Evolutionary conservation across 2,113 vertebrate species (phyloP).

Genomic region (Manacus vitellinus): DNA sequence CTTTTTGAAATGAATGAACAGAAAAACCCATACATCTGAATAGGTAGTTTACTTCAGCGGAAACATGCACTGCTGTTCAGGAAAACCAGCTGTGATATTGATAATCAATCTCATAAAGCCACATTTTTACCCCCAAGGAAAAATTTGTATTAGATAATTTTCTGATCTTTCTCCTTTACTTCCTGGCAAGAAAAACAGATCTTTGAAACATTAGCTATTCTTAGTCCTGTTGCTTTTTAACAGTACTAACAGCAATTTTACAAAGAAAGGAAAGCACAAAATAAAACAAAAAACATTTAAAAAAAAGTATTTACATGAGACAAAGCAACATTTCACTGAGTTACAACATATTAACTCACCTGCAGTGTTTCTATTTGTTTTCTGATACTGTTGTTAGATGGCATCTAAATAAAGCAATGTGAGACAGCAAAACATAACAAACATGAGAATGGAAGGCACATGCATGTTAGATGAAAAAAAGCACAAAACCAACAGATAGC

Average conservation of each 20-base stretch:
- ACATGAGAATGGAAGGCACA: constrained; percentile 85
- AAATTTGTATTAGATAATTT: background rate
- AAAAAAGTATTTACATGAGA: constrained; percentile 49
- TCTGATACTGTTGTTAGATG: constrained; percentile 99
- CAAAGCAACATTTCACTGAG: constrained; percentile 69
- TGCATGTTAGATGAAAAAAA: constrained; percentile 88
- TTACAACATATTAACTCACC: constrained; percentile 86
- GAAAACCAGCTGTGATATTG: background rate
- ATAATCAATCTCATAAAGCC: background rate
- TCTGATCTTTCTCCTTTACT: background rate
- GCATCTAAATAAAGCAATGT: constrained; percentile 98
- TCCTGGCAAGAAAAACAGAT: background rate
- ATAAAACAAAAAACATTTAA: constrained; percentile 44
- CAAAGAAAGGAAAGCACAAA: constrained; percentile 56
- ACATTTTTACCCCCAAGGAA: background rate
- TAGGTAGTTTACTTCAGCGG: background rate
- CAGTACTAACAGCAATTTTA: background rate
- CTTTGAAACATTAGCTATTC: background rate
- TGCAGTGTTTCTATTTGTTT: constrained; percentile 99
- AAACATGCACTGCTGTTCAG: constrained; percentile 11
- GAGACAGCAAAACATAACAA: constrained; percentile 88
- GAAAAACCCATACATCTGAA: background rate
- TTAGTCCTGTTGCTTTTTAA: background rate
- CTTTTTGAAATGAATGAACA: background rate
- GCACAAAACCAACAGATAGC: constrained; percentile 78